phyloP scores from a whole-genome alignment of 1,140 invertebrate species.

The Mamestra configurata region DNA sequence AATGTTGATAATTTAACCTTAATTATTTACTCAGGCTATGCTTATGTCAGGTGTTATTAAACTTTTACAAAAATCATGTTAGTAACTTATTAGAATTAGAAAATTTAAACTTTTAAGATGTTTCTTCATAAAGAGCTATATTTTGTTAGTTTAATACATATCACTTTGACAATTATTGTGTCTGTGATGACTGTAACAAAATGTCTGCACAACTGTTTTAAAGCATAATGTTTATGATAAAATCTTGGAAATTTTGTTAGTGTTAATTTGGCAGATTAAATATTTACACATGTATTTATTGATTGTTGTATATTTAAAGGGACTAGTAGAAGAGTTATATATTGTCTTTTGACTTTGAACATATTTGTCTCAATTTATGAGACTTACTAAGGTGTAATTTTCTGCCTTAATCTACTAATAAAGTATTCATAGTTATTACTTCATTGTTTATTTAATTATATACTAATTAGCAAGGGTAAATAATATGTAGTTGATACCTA shows the following conservation, averaged over 20 bases:
- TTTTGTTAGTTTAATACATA: constrained; percentile 37
- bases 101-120: neutral
- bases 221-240: neutral
- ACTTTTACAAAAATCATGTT: constrained; percentile 15
- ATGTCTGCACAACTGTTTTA: constrained; percentile 36
- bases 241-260: constrained; percentile 26
- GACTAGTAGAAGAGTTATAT: constrained; percentile 21
- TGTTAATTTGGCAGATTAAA: constrained; percentile 39
- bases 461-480: neutral
- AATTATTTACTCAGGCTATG: constrained; percentile 25
- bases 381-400: constrained; percentile 35
- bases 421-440: constrained; percentile 37
- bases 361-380: constrained; percentile 36
- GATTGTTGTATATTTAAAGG: constrained; percentile 48
- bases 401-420: constrained; percentile 49
- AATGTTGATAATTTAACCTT: constrained; percentile 3
- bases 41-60: constrained; percentile 8
- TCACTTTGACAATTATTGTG: constrained; percentile 43
- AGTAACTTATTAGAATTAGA: constrained; percentile 4
- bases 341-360: constrained; percentile 39
- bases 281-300: constrained; percentile 50
- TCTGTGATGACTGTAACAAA: constrained; percentile 40
- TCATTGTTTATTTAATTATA: constrained; percentile 8
- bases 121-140: constrained; percentile 15
- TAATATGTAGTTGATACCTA: neutral